A percentile compares a stretch with the other conserved stretches of the same genome.
Conservation (phyloP, 2,888 invertebrate genomes). For the Ceriagrion tenellum region DNA sequence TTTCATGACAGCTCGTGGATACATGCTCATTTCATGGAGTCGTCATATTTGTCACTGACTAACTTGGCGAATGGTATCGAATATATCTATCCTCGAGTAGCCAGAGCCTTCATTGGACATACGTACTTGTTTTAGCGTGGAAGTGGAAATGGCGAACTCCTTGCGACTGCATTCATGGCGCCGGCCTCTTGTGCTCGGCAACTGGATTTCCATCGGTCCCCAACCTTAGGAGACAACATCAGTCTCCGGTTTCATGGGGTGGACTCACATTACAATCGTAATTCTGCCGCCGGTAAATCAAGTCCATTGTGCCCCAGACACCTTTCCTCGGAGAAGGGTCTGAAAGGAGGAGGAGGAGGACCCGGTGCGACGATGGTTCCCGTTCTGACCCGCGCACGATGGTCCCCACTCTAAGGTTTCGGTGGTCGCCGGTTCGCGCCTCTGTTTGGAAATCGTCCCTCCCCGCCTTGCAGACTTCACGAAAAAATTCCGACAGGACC, state of each 20-base stretch:
- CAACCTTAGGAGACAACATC: background rate
- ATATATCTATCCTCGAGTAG: too few relatives aligned
- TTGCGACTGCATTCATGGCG: background rate
- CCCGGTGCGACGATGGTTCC: background rate
- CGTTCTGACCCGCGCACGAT: too few relatives aligned
- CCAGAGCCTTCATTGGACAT: too few relatives aligned
- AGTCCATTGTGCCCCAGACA: background rate
- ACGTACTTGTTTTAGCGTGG: too few relatives aligned
- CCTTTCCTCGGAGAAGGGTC: background rate
- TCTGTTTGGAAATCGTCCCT: background rate
- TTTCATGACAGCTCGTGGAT: too few relatives aligned
- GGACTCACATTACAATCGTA: background rate
- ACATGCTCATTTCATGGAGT: too few relatives aligned
- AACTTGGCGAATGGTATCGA: too few relatives aligned
- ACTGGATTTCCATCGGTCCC: background rate
- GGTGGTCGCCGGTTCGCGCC: background rate
- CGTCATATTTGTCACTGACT: too few relatives aligned
- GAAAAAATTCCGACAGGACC: background rate
- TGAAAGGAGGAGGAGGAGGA: background rate
- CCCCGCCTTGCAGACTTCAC: background rate
- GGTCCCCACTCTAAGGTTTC: background rate
- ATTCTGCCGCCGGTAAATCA: conserved; percentile 26
- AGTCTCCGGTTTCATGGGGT: background rate
- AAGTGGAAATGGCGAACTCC: background rate
- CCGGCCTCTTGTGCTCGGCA: background rate